Evolutionary conservation across 2,113 vertebrate genomes (phyloP).

Genomic region (Dryoscopus gambensis): DNA sequence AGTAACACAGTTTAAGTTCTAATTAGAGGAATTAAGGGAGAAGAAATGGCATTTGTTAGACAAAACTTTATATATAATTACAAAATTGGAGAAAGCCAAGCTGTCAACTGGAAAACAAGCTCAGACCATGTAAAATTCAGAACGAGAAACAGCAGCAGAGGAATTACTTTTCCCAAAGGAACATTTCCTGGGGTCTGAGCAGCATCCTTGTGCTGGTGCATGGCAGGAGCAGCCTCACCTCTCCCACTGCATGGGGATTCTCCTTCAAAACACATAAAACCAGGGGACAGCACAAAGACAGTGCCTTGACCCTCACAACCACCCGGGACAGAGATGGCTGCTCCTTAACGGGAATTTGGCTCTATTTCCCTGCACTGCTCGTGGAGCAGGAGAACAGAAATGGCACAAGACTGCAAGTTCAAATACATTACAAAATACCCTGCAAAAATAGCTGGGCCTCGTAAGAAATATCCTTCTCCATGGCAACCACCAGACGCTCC

Average conservation of each 20-base stretch:
- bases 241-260: neutral
- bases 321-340: accelerated
- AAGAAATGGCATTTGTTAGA: neutral
- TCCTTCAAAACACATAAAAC: neutral
- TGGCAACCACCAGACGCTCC: slow-evolving; percentile 66
- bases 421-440: slow-evolving; percentile 50
- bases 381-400: neutral
- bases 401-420: slow-evolving; percentile 36
- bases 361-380: neutral
- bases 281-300: neutral
- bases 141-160: neutral
- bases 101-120: neutral
- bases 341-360: neutral
- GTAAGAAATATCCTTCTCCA: slow-evolving; percentile 60
- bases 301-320: neutral
- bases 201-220: neutral
- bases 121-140: neutral
- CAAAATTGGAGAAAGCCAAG: neutral
- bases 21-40: slow-evolving; percentile 35
- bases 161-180: neutral
- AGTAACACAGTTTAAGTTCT: neutral
- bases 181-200: neutral
- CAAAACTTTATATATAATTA: neutral
- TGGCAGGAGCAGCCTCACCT: neutral
- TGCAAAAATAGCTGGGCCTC: slow-evolving; percentile 65